These are phyloP conservation scores for Linnaemya tessellans DNA, from an alignment of 2,888 invertebrate species.

Conservation along the genomic window DNA sequence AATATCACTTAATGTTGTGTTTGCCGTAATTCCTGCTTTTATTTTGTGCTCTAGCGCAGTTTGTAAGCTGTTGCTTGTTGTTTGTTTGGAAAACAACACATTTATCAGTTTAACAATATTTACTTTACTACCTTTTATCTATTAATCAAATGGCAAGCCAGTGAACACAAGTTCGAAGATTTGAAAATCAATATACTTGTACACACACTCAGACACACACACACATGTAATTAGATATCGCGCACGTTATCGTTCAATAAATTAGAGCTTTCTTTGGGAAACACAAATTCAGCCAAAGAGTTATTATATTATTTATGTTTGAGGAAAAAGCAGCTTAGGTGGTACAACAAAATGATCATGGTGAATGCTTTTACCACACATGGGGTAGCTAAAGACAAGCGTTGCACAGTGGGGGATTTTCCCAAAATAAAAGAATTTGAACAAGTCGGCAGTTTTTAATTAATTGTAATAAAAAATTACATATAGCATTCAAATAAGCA, in stretches of 20 bases:
- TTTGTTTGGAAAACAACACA: constrained; percentile 10
- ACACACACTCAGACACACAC: background rate
- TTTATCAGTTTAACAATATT: constrained; percentile 24
- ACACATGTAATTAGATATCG: background rate
- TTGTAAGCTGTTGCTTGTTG: background rate
- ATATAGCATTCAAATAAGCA: too few species aligned
- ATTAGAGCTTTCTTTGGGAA: too few species aligned
- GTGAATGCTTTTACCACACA: too few species aligned
- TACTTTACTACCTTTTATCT: constrained; percentile 15
- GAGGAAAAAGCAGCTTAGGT: too few species aligned
- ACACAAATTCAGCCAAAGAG: too few species aligned
- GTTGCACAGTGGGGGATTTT: too few species aligned
- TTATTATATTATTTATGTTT: too few species aligned
- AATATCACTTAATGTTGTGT: constrained; percentile 48
- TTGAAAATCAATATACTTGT: background rate
- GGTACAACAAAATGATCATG: too few species aligned
- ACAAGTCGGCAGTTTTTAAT: too few species aligned
- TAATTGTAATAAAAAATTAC: too few species aligned
- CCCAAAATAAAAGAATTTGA: too few species aligned
- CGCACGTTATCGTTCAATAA: constrained; percentile 5
- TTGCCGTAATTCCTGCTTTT: constrained; percentile 7
- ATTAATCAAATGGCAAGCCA: background rate
- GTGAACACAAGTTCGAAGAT: background rate
- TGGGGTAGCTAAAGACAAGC: too few species aligned
- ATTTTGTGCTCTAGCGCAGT: background rate